A percentile compares a stretch with the other conserved stretches of the same genome.
Evolutionary conservation across 2,888 invertebrate species (phyloP).

Genomic region (Drosophila mimica): DNA sequence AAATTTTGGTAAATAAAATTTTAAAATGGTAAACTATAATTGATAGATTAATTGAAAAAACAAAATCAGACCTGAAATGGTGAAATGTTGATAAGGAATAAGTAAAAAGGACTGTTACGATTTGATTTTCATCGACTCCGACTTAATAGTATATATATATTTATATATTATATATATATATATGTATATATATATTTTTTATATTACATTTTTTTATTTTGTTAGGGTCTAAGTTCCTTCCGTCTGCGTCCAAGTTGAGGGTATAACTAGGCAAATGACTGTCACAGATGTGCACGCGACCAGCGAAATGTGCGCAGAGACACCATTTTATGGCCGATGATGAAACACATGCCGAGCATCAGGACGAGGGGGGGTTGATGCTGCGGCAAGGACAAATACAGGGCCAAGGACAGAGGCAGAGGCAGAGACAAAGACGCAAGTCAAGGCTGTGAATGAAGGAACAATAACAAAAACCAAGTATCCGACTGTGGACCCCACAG

Average conservation of each 20-base stretch:
- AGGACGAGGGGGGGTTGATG: neutral
- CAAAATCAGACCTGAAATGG: neutral
- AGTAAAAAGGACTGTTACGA: too few relatives aligned
- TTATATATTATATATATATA: neutral
- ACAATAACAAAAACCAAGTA: conserved; percentile 77
- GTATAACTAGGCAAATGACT: conserved; percentile 41
- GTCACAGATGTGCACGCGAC: conserved; percentile 60
- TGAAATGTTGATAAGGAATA: neutral
- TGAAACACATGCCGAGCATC: conserved; percentile 24
- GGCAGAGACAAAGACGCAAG: conserved; percentile 29
- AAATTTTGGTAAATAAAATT: neutral
- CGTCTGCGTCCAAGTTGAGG: neutral
- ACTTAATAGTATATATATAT: neutral
- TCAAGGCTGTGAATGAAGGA: conserved; percentile 61
- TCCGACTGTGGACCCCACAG: conserved; percentile 48
- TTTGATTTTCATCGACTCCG: neutral
- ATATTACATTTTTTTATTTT: too few relatives aligned
- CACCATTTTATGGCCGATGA: conserved; percentile 70
- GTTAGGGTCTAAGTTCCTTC: neutral
- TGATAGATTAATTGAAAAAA: neutral
- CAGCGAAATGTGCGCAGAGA: conserved; percentile 67
- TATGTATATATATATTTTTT: neutral
- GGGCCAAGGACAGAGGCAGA: neutral
- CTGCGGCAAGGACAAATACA: neutral
- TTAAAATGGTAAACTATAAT: neutral